A percentile compares a stretch with the other conserved stretches of the same genome.
Conservation (phyloP, 2,797 vertebrate genomes). For the Bovichtus diacanthus region DNA sequence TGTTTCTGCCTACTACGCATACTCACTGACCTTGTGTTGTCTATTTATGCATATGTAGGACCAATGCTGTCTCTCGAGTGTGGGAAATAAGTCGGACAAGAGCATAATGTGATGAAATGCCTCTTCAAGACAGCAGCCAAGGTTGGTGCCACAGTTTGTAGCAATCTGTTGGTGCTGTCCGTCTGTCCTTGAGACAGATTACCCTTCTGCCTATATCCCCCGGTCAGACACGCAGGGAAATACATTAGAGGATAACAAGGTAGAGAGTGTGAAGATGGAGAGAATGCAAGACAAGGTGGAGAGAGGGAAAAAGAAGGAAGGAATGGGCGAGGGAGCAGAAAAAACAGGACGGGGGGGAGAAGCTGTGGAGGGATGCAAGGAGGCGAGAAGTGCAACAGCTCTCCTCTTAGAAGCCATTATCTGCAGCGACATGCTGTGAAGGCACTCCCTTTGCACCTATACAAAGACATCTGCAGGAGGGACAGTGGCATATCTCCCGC, state of each 20-base stretch:
- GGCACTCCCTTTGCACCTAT: constrained; percentile 32
- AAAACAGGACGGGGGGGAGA: background rate
- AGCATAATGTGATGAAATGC: constrained; percentile 43
- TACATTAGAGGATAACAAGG: constrained; percentile 67
- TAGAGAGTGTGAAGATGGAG: constrained; percentile 36
- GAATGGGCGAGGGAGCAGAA: background rate
- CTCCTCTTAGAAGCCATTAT: constrained; percentile 60
- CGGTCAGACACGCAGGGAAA: constrained; percentile 62
- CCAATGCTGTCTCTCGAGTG: background rate
- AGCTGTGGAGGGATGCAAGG: constrained; percentile 10
- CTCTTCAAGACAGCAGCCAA: constrained; percentile 42
- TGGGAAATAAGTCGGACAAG: constrained; percentile 9
- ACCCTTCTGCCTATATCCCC: constrained; percentile 39
- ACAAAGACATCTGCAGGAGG: constrained; percentile 40
- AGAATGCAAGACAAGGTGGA: constrained; percentile 20
- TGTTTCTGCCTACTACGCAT: constrained; percentile 9
- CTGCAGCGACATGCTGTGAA: constrained; percentile 48
- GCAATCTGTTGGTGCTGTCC: constrained; percentile 53
- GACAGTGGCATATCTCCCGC: constrained; percentile 20
- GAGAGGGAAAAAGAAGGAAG: background rate
- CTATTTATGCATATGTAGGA: background rate
- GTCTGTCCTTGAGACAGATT: constrained; percentile 70
- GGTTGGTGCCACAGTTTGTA: constrained; percentile 45
- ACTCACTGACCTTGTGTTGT: constrained; percentile 2
- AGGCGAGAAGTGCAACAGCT: constrained; percentile 23